Base-by-base conservation (phyloP, 2,797 vertebrate species). In the Coregonus ussuriensis region DNA sequence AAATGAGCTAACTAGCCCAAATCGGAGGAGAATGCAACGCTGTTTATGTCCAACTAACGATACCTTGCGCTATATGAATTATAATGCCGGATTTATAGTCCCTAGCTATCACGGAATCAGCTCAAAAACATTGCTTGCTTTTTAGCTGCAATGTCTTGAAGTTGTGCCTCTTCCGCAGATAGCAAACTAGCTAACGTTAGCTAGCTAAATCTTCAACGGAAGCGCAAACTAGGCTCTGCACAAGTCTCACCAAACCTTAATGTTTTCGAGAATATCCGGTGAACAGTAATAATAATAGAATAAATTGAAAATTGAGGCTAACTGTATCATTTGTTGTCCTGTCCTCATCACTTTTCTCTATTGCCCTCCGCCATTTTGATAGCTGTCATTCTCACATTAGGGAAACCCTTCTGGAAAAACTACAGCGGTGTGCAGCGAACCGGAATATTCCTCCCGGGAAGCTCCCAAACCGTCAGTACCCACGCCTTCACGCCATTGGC, bases 321-420 rank as follows among this genome's bases (percentile, higher is more conserved):
- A 85, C 86, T 88, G 79, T 77, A 62, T 74, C 76, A 83, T 77
- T 91, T 88, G 84, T 89, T 62, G 66, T 74, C 67, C 76, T 87
- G 77, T 85, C 84, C 84, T 87, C 86, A 85, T 90, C 90, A 91
- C 90, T 94, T 92, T 88, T 84, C 89, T 75, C 80, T 33, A 33
- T 79, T 86, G 84, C 85, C 81, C 83, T 74, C 84, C 93, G 93
- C 94, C 94, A 95, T 95, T 92, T 95, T 94, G 90, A 78, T 87
- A 88, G 88, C 91, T 92, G 87, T 91, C 87, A 89, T 84, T 89
- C 87, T 89, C 88, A 84, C 86, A 87, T 83, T 79, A 51, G 51
- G 63, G 15, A 31, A 56, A 80, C 92, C 90, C 14, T 0, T 54
- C 59, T 35, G 75, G 75, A 76, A 35, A 80, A 72, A 0, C 47